These are phyloP conservation scores for Micromesistius poutassou DNA, from an alignment of 2,797 vertebrate genomes.

Conservation along the genomic window DNA sequence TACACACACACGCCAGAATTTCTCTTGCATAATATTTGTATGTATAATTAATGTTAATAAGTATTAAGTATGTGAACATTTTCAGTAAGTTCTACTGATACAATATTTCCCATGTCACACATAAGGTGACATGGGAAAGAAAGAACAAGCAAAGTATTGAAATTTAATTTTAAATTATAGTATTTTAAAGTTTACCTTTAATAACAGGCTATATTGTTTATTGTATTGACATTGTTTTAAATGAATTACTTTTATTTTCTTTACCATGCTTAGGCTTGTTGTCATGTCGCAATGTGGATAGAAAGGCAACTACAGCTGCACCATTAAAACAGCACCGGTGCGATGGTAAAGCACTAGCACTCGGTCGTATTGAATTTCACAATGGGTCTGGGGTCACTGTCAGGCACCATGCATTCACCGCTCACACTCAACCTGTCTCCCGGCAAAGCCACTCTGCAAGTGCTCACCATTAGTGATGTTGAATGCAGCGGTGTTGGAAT, in stretches of 20 bases:
- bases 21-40: too few relatives aligned
- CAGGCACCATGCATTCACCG: not conserved
- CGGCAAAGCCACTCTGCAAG: not conserved
- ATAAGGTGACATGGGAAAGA: not conserved
- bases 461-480: not conserved
- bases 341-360: not conserved
- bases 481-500: slow-evolving; percentile 4
- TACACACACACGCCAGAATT: too few relatives aligned
- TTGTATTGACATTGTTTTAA: not conserved
- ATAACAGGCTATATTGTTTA: not conserved
- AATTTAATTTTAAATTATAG: not conserved
- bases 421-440: not conserved
- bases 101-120: too few relatives aligned
- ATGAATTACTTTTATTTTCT: not conserved
- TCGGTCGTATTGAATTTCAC: not conserved
- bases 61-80: too few relatives aligned
- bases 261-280: not conserved
- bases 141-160: not conserved
- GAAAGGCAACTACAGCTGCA: not conserved
- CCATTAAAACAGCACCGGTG: not conserved
- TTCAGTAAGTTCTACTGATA: too few relatives aligned
- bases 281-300: not conserved
- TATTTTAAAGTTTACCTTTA: too few relatives aligned
- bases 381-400: not conserved
- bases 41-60: too few relatives aligned